Percentiles rank a stretch among this genome's conserved stretches.
Conservation (phyloP, 2,113 vertebrate genomes). For the Hystrix brachyura region DNA sequence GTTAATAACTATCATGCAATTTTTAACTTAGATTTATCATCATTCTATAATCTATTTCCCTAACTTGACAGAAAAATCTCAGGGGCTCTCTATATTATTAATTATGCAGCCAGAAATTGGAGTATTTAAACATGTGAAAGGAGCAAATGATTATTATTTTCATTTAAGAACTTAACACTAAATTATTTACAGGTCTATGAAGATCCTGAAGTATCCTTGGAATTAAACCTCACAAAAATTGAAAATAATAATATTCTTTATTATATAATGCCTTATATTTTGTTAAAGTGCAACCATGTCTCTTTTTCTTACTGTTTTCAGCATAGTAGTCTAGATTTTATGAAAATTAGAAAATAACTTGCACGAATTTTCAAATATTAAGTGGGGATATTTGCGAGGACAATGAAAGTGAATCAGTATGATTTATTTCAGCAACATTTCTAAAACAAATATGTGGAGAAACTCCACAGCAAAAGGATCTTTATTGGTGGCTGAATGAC, state of each 20-base stretch:
- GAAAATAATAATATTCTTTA: neutral
- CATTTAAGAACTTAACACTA: neutral
- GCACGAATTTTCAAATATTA: constrained; percentile 43
- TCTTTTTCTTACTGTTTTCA: constrained; percentile 20
- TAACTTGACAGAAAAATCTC: neutral
- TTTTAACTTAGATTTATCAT: neutral
- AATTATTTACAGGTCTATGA: neutral
- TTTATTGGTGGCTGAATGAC: constrained; percentile 40
- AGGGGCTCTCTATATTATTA: neutral
- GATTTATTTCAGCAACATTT: constrained; percentile 31
- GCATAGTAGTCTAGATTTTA: neutral
- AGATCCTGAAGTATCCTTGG: neutral
- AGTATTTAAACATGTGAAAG: neutral
- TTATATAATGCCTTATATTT: neutral
- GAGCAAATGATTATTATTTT: neutral
- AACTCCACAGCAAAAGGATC: constrained; percentile 34
- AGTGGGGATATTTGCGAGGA: constrained; percentile 39
- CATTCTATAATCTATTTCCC: neutral
- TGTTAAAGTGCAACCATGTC: neutral
- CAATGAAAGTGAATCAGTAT: constrained; percentile 16
- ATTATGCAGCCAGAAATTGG: neutral
- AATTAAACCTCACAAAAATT: neutral
- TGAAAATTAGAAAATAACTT: neutral
- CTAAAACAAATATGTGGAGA: constrained; percentile 42
- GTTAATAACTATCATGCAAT: neutral